Conservation (phyloP, 2,797 vertebrate genomes). For the Simalia tracyae region DNA sequence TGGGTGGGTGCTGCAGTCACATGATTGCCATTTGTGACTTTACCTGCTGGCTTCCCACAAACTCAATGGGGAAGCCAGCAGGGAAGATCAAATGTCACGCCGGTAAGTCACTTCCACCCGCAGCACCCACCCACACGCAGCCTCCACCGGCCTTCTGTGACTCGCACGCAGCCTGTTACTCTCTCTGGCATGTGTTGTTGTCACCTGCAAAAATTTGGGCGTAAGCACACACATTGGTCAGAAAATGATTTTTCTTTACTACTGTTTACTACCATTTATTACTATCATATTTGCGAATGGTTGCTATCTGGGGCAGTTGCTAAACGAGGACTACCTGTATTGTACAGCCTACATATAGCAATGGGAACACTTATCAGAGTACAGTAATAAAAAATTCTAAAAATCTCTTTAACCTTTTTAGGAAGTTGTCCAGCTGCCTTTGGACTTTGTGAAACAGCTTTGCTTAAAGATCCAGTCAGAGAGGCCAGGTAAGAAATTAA, state of each 20-base stretch:
- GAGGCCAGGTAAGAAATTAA: constrained; percentile 83
- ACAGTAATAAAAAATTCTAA: background rate
- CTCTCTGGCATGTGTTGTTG: background rate
- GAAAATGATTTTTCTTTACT: background rate
- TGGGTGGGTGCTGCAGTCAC: no score
- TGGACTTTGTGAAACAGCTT: constrained; percentile 93
- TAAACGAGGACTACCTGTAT: background rate
- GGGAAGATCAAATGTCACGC: no score
- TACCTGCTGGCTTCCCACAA: no score
- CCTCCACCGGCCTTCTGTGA: no score
- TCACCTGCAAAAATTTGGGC: background rate
- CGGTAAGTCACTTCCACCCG: no score
- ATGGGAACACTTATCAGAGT: background rate
- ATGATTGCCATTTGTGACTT: no score
- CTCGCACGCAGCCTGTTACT: background rate
- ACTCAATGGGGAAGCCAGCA: no score
- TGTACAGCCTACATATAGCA: background rate
- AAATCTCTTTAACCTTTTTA: constrained; percentile 53
- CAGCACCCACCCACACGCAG: no score
- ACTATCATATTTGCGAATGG: background rate
- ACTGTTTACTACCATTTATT: background rate
- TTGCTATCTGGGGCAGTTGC: background rate
- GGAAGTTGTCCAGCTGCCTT: constrained; percentile 93
- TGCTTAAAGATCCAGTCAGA: constrained; percentile 94
- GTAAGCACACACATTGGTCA: background rate